Evolutionary conservation across 1,140 invertebrate species (phyloP), one percentile per base, ranked within the genome.

Genomic region (Lucilia cuprina): DNA sequence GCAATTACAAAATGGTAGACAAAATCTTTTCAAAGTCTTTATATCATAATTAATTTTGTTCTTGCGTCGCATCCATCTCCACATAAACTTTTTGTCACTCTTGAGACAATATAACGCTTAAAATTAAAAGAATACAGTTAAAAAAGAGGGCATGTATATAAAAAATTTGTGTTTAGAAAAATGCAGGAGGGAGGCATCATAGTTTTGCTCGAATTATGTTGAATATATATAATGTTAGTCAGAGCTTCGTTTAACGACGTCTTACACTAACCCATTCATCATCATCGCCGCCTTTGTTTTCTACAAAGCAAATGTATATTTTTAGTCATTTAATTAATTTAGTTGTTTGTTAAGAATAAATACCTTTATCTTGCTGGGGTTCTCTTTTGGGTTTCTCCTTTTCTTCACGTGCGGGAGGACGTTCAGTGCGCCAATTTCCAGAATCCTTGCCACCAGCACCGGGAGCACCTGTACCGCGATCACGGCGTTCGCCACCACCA

Each of bases 201-300:
- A 21, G 10, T 70, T 70, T 25, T 70, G 65, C 65, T 70, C 65
- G 21, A 21, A 14, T 55, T 55, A 55, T 12, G n/a, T 70, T 70
- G n/a, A 70, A 70, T 70, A 70, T 17, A 60, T 17, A 60, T n/a
- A 60, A 60, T 60, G n/a, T n/a, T 60, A n/a, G 14, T 60, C 14
- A 5, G 14, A 4, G 55, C 5, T 17, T 77, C 47, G 82, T 85
- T 88, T 89, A 91, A 88, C 89, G 90, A 60, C 89, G 88, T 85
- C 89, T 91, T 2, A 91, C 90, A 84, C 86, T 91, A 30, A 87
- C 89, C 90, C 90, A 91, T 86, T 91, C 90, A 10, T 89, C 90
- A 86, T 90, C 90, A 84, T 91, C 90, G 47, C 74, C 86, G 75
- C 84, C 86, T 50, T 90, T 90, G 83, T 91, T 91, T 84, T 91